Evolutionary conservation across 37 sponge, comb jelly and placozoan genomes (phyloP).

Genomic region (Halisarca cf. caerulea): DNA sequence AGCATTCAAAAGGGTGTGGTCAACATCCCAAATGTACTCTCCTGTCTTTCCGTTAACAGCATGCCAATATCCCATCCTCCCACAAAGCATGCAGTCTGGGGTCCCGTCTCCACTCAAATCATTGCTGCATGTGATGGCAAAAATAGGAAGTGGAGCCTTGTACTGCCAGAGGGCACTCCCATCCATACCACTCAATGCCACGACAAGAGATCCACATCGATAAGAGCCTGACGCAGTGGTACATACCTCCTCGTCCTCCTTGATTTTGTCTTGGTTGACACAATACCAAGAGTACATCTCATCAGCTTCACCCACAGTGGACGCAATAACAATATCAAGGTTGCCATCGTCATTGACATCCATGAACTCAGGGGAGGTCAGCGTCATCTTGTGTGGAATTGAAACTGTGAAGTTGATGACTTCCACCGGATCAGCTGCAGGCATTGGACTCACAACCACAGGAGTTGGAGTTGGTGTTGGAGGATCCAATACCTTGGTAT

Average conservation of each 20-base stretch:
- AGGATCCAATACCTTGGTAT: too few relatives aligned
- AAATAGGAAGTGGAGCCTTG: slow-evolving; percentile 29
- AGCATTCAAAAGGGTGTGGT: slow-evolving; percentile 25
- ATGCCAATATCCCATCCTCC: slow-evolving; percentile 44
- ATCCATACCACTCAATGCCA: slow-evolving; percentile 50
- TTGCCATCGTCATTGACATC: slow-evolving; percentile 66
- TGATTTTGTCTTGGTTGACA: not conserved
- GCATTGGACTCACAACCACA: too few relatives aligned
- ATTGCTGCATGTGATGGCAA: slow-evolving; percentile 48
- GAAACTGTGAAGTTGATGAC: not conserved
- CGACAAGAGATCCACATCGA: slow-evolving; percentile 36
- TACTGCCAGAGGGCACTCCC: slow-evolving; percentile 57
- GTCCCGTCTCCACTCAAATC: slow-evolving; percentile 63
- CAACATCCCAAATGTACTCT: slow-evolving; percentile 57
- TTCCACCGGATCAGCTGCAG: too few relatives aligned
- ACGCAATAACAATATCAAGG: slow-evolving; percentile 34
- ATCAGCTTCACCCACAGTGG: not conserved
- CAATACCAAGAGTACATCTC: not conserved
- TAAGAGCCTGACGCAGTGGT: not conserved
- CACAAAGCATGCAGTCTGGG: slow-evolving; percentile 65
- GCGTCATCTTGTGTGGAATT: slow-evolving; percentile 34
- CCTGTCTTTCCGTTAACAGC: slow-evolving; percentile 47
- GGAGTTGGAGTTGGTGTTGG: too few relatives aligned
- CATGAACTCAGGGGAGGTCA: slow-evolving; percentile 30
- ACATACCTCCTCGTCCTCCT: slow-evolving; percentile 1